Evolutionary conservation across 2,888 invertebrate genomes (phyloP).

Genomic region (Ypsolopha scabrella): DNA sequence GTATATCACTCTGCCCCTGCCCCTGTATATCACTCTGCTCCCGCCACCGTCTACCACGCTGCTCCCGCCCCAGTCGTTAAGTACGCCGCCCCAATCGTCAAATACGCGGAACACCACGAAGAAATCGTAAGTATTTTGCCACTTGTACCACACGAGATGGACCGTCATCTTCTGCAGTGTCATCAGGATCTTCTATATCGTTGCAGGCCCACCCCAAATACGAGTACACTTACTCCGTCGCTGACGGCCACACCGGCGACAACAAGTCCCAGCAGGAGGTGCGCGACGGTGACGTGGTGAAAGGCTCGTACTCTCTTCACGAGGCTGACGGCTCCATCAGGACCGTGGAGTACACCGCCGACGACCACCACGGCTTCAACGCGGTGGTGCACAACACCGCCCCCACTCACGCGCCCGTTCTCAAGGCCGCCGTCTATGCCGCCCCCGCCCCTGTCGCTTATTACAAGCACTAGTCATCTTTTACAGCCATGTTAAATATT

Average conservation of each 20-base stretch:
- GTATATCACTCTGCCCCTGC: constrained; percentile 14
- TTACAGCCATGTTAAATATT: too few relatives aligned
- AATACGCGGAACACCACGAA: constrained; percentile 6
- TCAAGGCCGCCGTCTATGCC: background rate
- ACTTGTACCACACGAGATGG: too few relatives aligned
- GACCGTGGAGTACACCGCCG: constrained; percentile 44
- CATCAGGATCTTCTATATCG: background rate
- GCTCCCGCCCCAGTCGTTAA: constrained; percentile 6
- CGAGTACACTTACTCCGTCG: constrained; percentile 45
- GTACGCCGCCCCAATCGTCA: constrained; percentile 8
- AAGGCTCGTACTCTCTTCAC: constrained; percentile 41
- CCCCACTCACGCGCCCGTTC: constrained; percentile 16
- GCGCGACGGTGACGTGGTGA: constrained; percentile 44
- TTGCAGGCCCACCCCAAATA: constrained; percentile 22
- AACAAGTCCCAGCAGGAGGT: constrained; percentile 43
- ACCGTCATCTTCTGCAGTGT: too few relatives aligned
- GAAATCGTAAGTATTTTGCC: constrained; percentile 7
- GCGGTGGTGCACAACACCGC: constrained; percentile 22
- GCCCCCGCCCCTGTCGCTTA: too few relatives aligned
- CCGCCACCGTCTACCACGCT: constrained; percentile 14
- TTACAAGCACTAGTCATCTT: too few relatives aligned
- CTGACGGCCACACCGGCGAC: constrained; percentile 52
- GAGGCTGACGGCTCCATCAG: constrained; percentile 47
- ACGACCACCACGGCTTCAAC: constrained; percentile 37
- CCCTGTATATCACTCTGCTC: constrained; percentile 6